These are phyloP conservation scores for Siniperca undulata DNA, from an alignment of 2,797 vertebrate genomes.

Conservation along the genomic window DNA sequence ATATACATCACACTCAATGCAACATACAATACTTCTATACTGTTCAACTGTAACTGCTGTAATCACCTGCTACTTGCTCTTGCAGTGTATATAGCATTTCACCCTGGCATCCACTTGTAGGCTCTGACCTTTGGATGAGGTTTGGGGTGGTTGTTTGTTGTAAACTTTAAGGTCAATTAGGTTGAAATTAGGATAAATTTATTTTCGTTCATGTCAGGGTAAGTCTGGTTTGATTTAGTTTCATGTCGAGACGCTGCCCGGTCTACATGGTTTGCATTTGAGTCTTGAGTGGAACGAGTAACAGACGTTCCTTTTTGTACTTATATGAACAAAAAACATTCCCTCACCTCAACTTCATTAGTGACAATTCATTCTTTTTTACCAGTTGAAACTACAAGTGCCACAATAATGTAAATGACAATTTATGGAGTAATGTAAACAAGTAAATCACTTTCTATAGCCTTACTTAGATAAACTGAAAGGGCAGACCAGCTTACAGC, in stretches of 20 bases:
- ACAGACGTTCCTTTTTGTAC: neutral
- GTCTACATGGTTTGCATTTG: neutral
- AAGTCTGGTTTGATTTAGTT: neutral
- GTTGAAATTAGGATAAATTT: neutral
- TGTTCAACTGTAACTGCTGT: neutral
- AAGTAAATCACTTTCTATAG: neutral
- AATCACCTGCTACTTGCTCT: neutral
- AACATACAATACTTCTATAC: too few species aligned
- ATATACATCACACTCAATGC: too few species aligned
- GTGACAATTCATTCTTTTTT: neutral
- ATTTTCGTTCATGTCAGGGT: neutral
- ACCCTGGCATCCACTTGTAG: neutral
- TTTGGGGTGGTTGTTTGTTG: neutral
- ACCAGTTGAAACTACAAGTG: neutral
- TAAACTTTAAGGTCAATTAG: constrained; percentile 1
- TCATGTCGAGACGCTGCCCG: neutral
- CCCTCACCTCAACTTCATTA: neutral
- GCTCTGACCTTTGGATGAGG: neutral
- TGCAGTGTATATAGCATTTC: neutral
- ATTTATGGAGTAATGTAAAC: neutral
- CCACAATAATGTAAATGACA: neutral
- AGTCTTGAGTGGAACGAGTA: too few species aligned
- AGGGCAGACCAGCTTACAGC: neutral
- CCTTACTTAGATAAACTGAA: neutral
- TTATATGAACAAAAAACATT: neutral